Percentiles rank a stretch among this genome's conserved stretches.
phyloP scores from a whole-genome alignment of 2,888 invertebrate genomes.

The Apotomis turbidana region DNA sequence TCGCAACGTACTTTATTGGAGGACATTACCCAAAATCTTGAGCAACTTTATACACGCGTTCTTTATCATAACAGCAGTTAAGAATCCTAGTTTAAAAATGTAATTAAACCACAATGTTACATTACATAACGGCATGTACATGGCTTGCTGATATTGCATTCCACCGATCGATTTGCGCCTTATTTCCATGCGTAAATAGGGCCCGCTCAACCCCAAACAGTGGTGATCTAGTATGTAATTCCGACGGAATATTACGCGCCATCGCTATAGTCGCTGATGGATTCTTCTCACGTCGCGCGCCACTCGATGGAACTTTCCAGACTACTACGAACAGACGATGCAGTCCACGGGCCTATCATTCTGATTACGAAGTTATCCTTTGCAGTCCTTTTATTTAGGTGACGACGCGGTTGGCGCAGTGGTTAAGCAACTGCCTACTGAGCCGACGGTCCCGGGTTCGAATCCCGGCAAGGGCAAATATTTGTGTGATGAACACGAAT shows the following conservation, averaged over 20 bases:
- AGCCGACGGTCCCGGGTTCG: too few relatives aligned
- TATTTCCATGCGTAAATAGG: slow-evolving; percentile 33
- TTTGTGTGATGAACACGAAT: too few relatives aligned
- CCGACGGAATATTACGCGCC: slow-evolving; percentile 23
- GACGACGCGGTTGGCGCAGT: too few relatives aligned
- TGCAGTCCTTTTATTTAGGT: neutral
- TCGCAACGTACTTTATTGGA: too few relatives aligned
- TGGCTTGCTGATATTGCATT: slow-evolving; percentile 14
- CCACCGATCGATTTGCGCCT: slow-evolving; percentile 17
- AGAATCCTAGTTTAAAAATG: too few relatives aligned
- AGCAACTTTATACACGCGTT: too few relatives aligned
- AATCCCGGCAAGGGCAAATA: too few relatives aligned
- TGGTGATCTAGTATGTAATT: slow-evolving; percentile 31
- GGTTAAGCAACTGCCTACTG: too few relatives aligned
- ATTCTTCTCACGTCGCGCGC: slow-evolving; percentile 32
- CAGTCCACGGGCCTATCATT: slow-evolving; percentile 7
- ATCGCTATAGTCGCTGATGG: slow-evolving; percentile 29
- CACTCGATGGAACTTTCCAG: slow-evolving; percentile 22
- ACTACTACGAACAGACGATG: slow-evolving; percentile 17
- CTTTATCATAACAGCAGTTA: too few relatives aligned
- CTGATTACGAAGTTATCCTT: neutral
- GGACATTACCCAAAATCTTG: too few relatives aligned
- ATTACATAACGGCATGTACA: too few relatives aligned
- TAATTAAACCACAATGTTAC: too few relatives aligned
- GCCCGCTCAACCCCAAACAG: slow-evolving; percentile 24